A percentile compares a stretch with the other conserved stretches of the same genome.
phyloP scores from a whole-genome alignment of 2,888 invertebrate species.

The Mythimna impura region DNA sequence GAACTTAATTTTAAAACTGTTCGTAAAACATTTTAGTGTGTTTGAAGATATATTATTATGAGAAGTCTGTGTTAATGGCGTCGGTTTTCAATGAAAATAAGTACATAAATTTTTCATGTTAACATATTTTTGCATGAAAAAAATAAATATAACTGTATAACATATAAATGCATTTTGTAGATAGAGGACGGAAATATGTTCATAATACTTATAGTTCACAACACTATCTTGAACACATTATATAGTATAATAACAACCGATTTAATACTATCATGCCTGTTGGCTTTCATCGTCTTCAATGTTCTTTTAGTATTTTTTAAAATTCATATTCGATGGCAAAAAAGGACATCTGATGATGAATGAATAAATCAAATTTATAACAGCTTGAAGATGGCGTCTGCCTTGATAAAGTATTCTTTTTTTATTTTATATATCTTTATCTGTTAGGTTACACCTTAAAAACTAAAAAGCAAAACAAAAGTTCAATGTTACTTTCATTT shows the following conservation, averaged over 20 bases:
- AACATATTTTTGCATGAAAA: background rate
- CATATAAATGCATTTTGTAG: conserved; percentile 17
- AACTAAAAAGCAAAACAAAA: too few relatives aligned
- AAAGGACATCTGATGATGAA: too few relatives aligned
- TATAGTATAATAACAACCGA: conserved; percentile 44
- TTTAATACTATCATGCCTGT: conserved; percentile 26
- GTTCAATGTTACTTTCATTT: too few relatives aligned
- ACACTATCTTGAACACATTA: conserved; percentile 26
- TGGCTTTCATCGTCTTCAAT: background rate
- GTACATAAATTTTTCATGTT: background rate
- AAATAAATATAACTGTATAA: conserved; percentile 1
- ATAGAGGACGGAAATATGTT: conserved; percentile 48
- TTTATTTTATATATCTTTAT: too few relatives aligned
- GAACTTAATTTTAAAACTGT: background rate
- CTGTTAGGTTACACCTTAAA: too few relatives aligned
- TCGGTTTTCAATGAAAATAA: background rate
- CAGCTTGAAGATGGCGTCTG: too few relatives aligned
- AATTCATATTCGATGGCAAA: too few relatives aligned
- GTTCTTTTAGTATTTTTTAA: too few relatives aligned
- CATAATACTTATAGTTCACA: conserved; percentile 52
- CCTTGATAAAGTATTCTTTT: too few relatives aligned
- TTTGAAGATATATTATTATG: too few relatives aligned
- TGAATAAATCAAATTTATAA: too few relatives aligned
- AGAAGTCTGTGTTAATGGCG: too few relatives aligned
- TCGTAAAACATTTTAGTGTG: background rate